These are phyloP conservation scores for Nothocercus julius DNA, from an alignment of 2,113 vertebrate genomes.

Conservation along the genomic window DNA sequence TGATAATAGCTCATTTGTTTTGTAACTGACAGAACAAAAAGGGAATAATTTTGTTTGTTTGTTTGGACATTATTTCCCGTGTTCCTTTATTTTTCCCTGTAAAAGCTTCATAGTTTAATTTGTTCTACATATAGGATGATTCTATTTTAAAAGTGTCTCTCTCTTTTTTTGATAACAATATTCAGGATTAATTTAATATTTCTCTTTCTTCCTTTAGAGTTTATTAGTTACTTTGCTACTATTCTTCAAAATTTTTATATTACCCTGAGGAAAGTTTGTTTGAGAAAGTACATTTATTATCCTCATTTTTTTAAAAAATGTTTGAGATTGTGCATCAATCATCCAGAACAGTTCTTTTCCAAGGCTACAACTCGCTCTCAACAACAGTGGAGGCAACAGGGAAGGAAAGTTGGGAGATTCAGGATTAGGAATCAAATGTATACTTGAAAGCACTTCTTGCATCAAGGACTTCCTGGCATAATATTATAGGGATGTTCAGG, in stretches of 20 bases:
- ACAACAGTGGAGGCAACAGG: not conserved
- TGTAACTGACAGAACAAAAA: conserved; percentile 46
- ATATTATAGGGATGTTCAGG: not conserved
- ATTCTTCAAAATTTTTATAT: not conserved
- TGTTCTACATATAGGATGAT: not conserved
- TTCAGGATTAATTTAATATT: not conserved
- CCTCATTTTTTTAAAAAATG: not conserved
- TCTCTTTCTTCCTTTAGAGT: not conserved
- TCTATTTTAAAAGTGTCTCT: not conserved
- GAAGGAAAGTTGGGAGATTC: not conserved
- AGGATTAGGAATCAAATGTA: not conserved
- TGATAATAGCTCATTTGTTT: conserved; percentile 46
- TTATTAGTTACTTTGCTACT: not conserved
- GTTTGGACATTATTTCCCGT: not conserved
- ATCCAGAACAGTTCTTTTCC: not conserved
- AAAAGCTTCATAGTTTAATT: not conserved
- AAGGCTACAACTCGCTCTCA: not conserved
- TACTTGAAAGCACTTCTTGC: conserved; percentile 5
- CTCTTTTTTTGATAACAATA: not conserved
- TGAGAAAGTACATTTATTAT: conserved; percentile 28
- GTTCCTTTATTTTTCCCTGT: not conserved
- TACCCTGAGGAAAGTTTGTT: not conserved
- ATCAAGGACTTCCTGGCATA: not conserved
- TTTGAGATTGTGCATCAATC: not conserved
- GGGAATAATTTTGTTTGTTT: conserved; percentile 4